A percentile compares a stretch with the other conserved stretches of the same genome.
These are phyloP conservation scores for Xiphorhynchus erythropygius DNA, from an alignment of 2,797 vertebrate genomes.

Conservation along the genomic window DNA sequence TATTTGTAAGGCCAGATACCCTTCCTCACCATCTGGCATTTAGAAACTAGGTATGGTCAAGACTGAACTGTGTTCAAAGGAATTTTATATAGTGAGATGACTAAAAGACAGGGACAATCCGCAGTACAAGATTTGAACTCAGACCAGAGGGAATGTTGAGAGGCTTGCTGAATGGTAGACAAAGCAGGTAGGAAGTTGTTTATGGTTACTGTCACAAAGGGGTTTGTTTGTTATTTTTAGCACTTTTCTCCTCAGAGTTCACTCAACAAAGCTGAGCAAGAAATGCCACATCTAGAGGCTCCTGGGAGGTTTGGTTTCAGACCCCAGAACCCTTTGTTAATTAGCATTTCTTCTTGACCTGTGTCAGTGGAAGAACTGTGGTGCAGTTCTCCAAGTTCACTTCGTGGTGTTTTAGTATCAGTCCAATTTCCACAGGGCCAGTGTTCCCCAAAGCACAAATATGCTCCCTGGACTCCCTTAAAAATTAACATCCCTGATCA, in stretches of 20 bases:
- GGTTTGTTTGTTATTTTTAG: neutral
- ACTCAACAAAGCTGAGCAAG: neutral
- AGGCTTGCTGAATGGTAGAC: neutral
- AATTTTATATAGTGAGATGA: neutral
- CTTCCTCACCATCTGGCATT: neutral
- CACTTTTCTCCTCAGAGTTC: neutral
- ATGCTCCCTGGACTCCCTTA: rapidly evolving
- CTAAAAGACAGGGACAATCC: neutral
- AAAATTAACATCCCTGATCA: neutral
- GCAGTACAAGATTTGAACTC: neutral
- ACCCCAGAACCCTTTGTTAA: neutral
- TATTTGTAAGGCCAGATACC: neutral
- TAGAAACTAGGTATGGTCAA: neutral
- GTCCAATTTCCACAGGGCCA: neutral
- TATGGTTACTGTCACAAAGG: neutral
- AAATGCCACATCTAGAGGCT: neutral
- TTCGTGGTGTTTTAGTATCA: neutral
- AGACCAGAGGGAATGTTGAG: neutral
- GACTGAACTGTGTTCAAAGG: neutral
- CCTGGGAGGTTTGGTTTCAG: neutral
- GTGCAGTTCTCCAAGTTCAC: neutral
- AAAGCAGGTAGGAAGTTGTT: neutral
- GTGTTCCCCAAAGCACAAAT: neutral
- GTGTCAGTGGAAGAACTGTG: neutral
- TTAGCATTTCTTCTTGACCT: neutral